Conservation (phyloP, 2,888 invertebrate genomes). For the Mechanitis mazaeus region DNA sequence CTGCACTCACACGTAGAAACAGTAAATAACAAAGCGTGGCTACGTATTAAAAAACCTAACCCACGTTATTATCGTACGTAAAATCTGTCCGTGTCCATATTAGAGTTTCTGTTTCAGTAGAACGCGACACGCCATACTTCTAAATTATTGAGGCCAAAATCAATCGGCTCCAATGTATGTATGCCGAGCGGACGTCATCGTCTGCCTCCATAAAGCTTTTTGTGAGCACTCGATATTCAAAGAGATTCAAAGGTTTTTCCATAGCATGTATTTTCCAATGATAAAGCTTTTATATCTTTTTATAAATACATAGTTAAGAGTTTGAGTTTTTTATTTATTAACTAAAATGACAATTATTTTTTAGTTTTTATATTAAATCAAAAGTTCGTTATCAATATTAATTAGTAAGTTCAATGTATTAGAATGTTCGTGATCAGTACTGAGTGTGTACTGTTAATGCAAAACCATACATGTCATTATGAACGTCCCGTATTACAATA, state of each 20-base stretch:
- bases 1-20: too few relatives aligned
- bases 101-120: constrained; percentile 15
- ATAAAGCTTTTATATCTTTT: not conserved
- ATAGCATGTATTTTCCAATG: constrained; percentile 11
- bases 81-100: not conserved
- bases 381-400: too few relatives aligned
- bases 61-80: not conserved
- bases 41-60: not conserved
- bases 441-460: not conserved
- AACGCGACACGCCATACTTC: constrained; percentile 36
- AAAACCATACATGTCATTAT: not conserved
- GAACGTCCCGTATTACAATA: not conserved
- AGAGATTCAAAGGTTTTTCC: constrained; percentile 29
- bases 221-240: constrained; percentile 37
- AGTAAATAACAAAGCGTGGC: too few relatives aligned
- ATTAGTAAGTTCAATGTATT: not conserved
- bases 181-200: constrained; percentile 37
- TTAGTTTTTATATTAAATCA: too few relatives aligned
- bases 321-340: too few relatives aligned
- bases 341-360: too few relatives aligned
- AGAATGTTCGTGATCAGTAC: not conserved
- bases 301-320: not conserved
- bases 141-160: constrained; percentile 60
- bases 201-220: constrained; percentile 41
- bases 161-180: constrained; percentile 42